phyloP scores from a whole-genome alignment of 53 echinoderm and acorn worm species.

The Apostichopus leukothele region DNA sequence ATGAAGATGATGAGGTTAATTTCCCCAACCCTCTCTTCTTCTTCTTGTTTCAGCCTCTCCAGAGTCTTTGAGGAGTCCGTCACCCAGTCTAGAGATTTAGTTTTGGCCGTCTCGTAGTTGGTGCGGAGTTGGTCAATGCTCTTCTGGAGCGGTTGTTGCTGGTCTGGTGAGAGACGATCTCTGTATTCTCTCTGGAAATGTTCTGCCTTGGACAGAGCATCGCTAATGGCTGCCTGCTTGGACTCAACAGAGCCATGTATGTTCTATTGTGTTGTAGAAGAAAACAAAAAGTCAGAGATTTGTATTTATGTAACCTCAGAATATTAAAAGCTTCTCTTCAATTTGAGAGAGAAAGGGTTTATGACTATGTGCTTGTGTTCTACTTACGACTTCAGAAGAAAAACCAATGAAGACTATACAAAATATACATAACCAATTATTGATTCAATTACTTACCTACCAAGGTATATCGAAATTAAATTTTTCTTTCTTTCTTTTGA shows the following conservation, averaged over 20 bases:
- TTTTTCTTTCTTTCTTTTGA: too few relatives aligned
- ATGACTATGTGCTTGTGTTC: too few relatives aligned
- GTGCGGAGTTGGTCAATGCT: constrained; percentile 71
- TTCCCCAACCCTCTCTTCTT: constrained; percentile 87
- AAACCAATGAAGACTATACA: too few relatives aligned
- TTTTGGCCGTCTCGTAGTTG: constrained; percentile 64
- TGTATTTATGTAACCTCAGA: background rate
- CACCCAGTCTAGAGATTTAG: constrained; percentile 75
- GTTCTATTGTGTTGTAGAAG: constrained; percentile 10
- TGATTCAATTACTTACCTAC: too few relatives aligned
- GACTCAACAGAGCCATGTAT: constrained; percentile 65
- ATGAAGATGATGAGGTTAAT: constrained; percentile 46
- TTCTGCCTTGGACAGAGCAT: constrained; percentile 83
- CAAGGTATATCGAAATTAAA: too few relatives aligned
- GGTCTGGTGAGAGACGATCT: constrained; percentile 85
- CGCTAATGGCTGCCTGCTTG: constrained; percentile 83
- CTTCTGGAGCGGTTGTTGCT: constrained; percentile 76
- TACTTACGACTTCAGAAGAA: too few relatives aligned
- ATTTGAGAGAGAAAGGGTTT: background rate
- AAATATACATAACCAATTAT: too few relatives aligned
- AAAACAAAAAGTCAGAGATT: constrained; percentile 15
- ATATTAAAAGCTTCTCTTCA: background rate
- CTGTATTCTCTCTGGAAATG: constrained; percentile 89
- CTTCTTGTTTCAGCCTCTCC: constrained; percentile 71
- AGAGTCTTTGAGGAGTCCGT: constrained; percentile 64